A percentile compares a stretch with the other conserved stretches of the same genome.
Evolutionary conservation across 2,888 invertebrate species (phyloP).

Genomic region (Eurytoma californica): DNA sequence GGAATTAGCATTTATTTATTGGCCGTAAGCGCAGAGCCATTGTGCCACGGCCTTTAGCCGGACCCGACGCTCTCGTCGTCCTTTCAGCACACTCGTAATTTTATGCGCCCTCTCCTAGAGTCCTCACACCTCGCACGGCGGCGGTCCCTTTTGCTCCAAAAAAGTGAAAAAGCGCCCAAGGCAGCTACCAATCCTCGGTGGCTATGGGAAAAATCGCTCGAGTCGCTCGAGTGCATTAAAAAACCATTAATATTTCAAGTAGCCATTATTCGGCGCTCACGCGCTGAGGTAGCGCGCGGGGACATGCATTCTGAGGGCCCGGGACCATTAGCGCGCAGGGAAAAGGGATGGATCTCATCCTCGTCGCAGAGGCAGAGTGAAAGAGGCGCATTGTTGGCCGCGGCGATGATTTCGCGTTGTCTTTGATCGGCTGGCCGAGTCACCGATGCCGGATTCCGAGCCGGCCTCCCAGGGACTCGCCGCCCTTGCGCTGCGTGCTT

Average conservation of each 20-base stretch:
- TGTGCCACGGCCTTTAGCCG: neutral
- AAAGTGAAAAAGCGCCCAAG: neutral
- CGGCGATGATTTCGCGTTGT: slow-evolving; percentile 64
- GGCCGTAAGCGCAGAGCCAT: slow-evolving; percentile 13
- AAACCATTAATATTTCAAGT: slow-evolving; percentile 37
- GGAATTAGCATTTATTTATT: slow-evolving; percentile 56
- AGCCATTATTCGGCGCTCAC: neutral
- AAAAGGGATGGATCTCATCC: slow-evolving; percentile 7
- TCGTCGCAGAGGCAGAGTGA: slow-evolving; percentile 6
- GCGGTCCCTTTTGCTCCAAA: neutral
- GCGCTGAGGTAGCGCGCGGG: neutral
- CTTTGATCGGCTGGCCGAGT: slow-evolving; percentile 60
- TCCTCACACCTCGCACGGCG: neutral
- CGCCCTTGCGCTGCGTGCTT: neutral
- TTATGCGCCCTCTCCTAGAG: slow-evolving; percentile 12
- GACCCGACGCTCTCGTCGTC: neutral
- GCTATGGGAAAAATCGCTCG: slow-evolving; percentile 18
- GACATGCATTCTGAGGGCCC: neutral
- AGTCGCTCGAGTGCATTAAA: neutral
- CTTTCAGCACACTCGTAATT: slow-evolving; percentile 30
- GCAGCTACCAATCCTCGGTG: no score
- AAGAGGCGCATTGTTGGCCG: slow-evolving; percentile 44
- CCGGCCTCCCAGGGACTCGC: slow-evolving; percentile 56
- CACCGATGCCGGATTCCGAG: slow-evolving; percentile 54
- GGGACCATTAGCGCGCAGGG: neutral